Evolutionary conservation across 2,888 invertebrate genomes (phyloP).

Genomic region (Eurytoma californica): DNA sequence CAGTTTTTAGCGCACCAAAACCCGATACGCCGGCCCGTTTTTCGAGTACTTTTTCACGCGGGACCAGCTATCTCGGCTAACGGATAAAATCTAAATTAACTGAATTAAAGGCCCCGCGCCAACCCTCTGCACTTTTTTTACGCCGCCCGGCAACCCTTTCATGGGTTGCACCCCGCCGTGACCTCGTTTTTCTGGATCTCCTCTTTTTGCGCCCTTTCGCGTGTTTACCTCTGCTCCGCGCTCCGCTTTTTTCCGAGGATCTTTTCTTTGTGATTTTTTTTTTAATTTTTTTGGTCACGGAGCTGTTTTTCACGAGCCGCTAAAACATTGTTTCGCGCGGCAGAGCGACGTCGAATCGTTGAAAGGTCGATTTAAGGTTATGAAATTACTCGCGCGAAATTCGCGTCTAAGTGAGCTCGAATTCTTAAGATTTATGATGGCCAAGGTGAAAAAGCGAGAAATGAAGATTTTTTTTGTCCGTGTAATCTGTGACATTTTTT

Average conservation of each 20-base stretch:
- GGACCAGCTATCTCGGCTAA: conserved; percentile 63
- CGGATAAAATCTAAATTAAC: conserved; percentile 76
- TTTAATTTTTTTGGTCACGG: conserved; percentile 44
- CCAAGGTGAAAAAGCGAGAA: conserved; percentile 47
- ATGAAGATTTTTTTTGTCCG: conserved; percentile 40
- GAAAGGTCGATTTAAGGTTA: conserved; percentile 73
- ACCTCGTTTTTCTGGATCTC: conserved; percentile 56
- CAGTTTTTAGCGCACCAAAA: conserved; percentile 44
- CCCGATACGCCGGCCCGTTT: conserved; percentile 44
- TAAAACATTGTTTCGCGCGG: conserved; percentile 46
- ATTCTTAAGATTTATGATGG: conserved; percentile 62
- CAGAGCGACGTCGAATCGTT: conserved; percentile 64
- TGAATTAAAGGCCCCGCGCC: conserved; percentile 72
- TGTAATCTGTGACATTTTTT: conserved; percentile 36
- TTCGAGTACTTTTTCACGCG: conserved; percentile 52
- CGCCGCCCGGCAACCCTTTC: conserved; percentile 42
- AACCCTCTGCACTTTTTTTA: conserved; percentile 62
- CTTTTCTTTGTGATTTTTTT: conserved; percentile 22
- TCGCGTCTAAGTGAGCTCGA: conserved; percentile 48
- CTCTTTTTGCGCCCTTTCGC: conserved; percentile 23
- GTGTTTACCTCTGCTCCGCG: conserved; percentile 42
- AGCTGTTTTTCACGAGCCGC: conserved; percentile 27
- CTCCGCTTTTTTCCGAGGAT: conserved; percentile 21
- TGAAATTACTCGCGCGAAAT: conserved; percentile 71
- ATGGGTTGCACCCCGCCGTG: conserved; percentile 23